phyloP scores from a whole-genome alignment of 2,113 vertebrate genomes.

The Turdus rufiventris region DNA sequence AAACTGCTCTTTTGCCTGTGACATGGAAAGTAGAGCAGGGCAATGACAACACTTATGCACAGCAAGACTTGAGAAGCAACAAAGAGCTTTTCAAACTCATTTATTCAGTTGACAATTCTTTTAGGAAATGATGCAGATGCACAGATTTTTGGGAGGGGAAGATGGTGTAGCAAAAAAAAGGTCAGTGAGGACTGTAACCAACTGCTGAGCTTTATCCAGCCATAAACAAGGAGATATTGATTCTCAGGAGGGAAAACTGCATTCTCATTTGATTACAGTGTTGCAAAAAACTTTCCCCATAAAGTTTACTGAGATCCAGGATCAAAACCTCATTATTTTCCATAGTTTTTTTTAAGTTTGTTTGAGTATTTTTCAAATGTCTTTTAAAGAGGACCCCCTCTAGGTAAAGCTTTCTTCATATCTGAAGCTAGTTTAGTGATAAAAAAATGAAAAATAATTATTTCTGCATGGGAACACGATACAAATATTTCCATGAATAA shows the following conservation, averaged over 20 bases:
- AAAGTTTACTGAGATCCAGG: constrained; percentile 13
- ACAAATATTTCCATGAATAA: constrained; percentile 15
- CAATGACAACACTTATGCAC: neutral
- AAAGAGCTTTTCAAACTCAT: constrained; percentile 6
- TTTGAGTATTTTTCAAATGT: constrained; percentile 17
- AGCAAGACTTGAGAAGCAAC: neutral
- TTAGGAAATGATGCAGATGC: neutral
- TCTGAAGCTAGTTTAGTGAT: neutral
- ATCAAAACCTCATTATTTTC: constrained; percentile 34
- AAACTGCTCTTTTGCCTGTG: neutral
- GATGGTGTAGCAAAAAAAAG: neutral
- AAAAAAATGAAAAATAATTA: neutral
- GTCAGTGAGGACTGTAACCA: neutral
- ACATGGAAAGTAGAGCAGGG: neutral
- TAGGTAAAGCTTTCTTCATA: neutral
- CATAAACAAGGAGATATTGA: neutral
- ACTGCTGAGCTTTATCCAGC: neutral
- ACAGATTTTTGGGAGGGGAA: neutral
- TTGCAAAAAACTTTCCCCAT: neutral
- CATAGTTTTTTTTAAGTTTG: neutral
- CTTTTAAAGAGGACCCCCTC: neutral
- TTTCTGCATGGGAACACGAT: neutral
- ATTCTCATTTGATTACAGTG: constrained; percentile 16
- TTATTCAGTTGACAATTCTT: neutral
- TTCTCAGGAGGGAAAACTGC: neutral